Percentiles rank a stretch among this genome's conserved stretches.
Evolutionary conservation across 1,140 invertebrate genomes (phyloP).

Genomic region (Hylaeus anthracinus): DNA sequence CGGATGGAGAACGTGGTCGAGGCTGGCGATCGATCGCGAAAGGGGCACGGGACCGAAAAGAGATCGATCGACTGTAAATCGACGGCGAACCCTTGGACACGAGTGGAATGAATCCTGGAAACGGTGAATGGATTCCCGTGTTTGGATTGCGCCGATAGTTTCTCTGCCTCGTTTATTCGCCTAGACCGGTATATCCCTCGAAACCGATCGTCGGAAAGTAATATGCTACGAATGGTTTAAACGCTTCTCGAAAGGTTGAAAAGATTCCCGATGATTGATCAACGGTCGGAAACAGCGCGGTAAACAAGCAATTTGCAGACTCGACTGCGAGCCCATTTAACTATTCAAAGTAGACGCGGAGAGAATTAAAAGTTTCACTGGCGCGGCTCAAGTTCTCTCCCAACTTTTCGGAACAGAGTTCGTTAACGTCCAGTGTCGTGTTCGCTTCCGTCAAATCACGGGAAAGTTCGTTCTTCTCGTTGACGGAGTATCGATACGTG

Average conservation of each 20-base stretch:
- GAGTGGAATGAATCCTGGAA: background rate
- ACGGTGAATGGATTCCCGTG: background rate
- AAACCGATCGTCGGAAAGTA: too few species aligned
- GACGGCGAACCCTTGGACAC: background rate
- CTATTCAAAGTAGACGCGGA: slow-evolving; percentile 20
- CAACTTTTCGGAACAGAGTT: slow-evolving; percentile 21
- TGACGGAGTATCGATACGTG: background rate
- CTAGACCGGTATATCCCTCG: too few species aligned
- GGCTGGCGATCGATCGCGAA: background rate
- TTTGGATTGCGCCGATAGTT: too few species aligned
- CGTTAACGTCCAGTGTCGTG: background rate
- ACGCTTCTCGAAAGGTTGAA: background rate
- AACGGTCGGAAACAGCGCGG: too few species aligned
- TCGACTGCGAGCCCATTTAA: slow-evolving; percentile 2
- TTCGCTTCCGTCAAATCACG: background rate
- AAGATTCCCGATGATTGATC: too few species aligned
- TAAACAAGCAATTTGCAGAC: slow-evolving; percentile 29
- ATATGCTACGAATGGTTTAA: too few species aligned
- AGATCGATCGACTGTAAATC: slow-evolving; percentile 4
- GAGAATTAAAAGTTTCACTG: slow-evolving; percentile 35
- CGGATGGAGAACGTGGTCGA: too few species aligned
- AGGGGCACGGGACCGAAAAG: background rate
- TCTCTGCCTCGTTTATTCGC: too few species aligned
- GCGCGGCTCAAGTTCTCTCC: background rate
- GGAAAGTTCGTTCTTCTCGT: background rate